These are phyloP conservation scores for Calephelis perditalis DNA, from an alignment of 2,888 invertebrate genomes.

Conservation along the genomic window DNA sequence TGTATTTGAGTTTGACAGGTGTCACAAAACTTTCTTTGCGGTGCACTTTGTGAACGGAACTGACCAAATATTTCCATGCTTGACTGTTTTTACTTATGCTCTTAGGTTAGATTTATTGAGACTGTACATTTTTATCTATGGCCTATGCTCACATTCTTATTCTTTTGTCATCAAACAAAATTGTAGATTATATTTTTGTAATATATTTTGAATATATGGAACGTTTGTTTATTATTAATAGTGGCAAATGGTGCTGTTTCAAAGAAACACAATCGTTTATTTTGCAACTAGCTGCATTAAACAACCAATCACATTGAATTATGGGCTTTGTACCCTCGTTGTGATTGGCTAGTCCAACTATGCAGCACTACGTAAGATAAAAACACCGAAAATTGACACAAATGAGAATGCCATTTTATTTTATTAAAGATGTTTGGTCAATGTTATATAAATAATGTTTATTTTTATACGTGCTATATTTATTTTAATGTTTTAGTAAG, in stretches of 20 bases:
- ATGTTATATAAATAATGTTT: constrained; percentile 1
- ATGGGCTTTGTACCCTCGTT: background rate
- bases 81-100: constrained; percentile 13
- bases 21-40: constrained; percentile 17
- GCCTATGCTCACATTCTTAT: constrained; percentile 4
- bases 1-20: too few relatives aligned
- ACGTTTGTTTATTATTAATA: constrained; percentile 5
- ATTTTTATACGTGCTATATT: constrained; percentile 2
- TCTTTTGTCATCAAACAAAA: constrained; percentile 1
- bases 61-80: constrained; percentile 26
- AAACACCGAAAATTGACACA: background rate
- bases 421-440: background rate
- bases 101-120: constrained; percentile 16
- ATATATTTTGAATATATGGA: constrained; percentile 10
- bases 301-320: background rate
- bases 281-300: constrained; percentile 7
- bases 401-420: background rate
- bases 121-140: constrained; percentile 6
- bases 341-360: constrained; percentile 1
- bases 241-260: constrained; percentile 7
- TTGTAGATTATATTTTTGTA: constrained; percentile 37
- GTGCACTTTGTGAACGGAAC: constrained; percentile 11
- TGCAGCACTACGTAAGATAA: background rate
- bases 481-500: background rate
- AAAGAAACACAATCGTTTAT: background rate